These are phyloP conservation scores for Synanthedon tipuliformis DNA, from an alignment of 2,888 invertebrate species.

Conservation along the genomic window DNA sequence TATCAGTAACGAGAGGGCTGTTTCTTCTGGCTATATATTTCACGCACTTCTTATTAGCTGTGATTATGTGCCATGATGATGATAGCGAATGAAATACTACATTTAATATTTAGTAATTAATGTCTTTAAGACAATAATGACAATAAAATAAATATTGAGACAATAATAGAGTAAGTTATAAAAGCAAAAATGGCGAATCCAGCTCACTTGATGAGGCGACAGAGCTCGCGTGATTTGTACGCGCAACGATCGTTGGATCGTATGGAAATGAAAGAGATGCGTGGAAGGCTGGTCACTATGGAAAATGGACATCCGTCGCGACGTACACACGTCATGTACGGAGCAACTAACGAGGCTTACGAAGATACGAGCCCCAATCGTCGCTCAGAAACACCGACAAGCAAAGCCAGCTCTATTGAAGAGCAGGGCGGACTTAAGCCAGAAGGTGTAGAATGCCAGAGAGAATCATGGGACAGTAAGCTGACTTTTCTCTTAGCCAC, in stretches of 20 bases:
- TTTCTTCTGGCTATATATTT: constrained; percentile 13
- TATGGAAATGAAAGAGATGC: constrained; percentile 87
- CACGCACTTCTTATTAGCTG: constrained; percentile 33
- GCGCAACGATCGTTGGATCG: constrained; percentile 85
- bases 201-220: constrained; percentile 87
- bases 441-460: constrained; percentile 78
- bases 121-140: constrained; percentile 15
- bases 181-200: constrained; percentile 83
- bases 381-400: constrained; percentile 57
- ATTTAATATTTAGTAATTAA: constrained; percentile 2
- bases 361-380: constrained; percentile 61
- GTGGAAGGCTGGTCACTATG: constrained; percentile 80
- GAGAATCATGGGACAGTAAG: constrained; percentile 95
- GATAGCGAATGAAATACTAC: constrained; percentile 36
- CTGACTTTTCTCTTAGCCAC: constrained; percentile 92
- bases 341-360: constrained; percentile 89
- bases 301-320: constrained; percentile 73
- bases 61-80: constrained; percentile 53
- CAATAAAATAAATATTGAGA: constrained; percentile 15
- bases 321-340: constrained; percentile 75
- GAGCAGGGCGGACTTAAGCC: constrained; percentile 75
- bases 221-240: constrained; percentile 87
- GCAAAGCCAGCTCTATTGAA: constrained; percentile 75
- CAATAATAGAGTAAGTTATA: constrained; percentile 7
- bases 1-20: constrained; percentile 16